Evolutionary conservation across 2,888 invertebrate genomes (phyloP), one percentile per base, ranked within the genome.

Genomic region (Drosophila neotestacea): DNA sequence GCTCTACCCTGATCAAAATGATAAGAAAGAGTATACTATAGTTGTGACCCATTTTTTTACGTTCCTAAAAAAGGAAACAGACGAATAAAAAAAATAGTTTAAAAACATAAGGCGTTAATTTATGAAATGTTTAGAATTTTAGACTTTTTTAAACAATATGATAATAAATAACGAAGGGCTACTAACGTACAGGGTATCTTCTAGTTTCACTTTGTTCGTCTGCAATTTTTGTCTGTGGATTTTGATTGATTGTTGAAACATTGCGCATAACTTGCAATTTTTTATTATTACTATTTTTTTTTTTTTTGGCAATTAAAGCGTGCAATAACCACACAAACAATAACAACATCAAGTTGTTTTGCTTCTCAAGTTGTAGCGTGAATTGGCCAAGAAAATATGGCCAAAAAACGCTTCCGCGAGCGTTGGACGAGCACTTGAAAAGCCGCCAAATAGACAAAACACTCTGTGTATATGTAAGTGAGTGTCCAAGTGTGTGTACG

Each of bases 371-470:
- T 64, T 39, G 10, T 46, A n/a, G 36, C 51, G 38, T 28, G 39
- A 50, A 58, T 46, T 61, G 75, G 48, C 59, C 64, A 69, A 51
- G 55, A 70, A 34, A 55, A 48, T 32, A 50, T 44, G 41, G 50
- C 11, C 50, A 50, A 47, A 73, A 60, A 75, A 60, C 32, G 59
- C 76, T 76, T 76, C 77, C 76, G 76, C 73, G 61, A 76, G 62
- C 77, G 32, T 52, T 70, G 73, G 50, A 77, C 69, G 77, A 61
- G 65, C 56, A 73, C 69, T 77, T 73, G 73, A 76, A 61, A 67
- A 61, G 46, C 52, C 48, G 39, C 55, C 50, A 73, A 63, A 50
- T 32, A 41, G 41, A 56, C 51, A 52, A 70, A 67, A 68, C 36
- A 39, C 13, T 7, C 1, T 9, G 7, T 42, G 36, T 42, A 11